Base-by-base conservation (phyloP, 1,140 invertebrate genomes). In the Philaenus spumarius region DNA sequence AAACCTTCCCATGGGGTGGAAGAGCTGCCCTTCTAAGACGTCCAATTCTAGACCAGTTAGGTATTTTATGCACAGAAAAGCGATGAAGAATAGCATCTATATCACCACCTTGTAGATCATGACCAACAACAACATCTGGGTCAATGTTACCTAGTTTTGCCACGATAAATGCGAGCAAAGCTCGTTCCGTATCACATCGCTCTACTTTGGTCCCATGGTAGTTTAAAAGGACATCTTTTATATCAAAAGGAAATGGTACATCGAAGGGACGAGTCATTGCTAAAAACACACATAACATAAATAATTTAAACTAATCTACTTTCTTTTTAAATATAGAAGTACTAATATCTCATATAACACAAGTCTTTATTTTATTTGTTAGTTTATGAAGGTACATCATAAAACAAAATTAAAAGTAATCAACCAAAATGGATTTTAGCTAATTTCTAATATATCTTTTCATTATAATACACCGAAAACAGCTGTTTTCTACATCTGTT, bases 101-200 rank as follows among this genome's bases (percentile, higher is more conserved):
- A 69, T 95, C 91, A 73, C 90, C 95, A 7, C 86, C 87, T 69
- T 85, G 82, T 20, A 93, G 77, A 73, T 97, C 95, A 71, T 97
- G 93, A 1, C 94, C 95, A 5, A 98, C 82, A 46, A 98, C 82
- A 11, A 98, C 72, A 77, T 99, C 97, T 0, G 95, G 91, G 78
- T 98, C 95, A 34, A 91, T 76, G 69, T 87, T 87, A 67, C 86
- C 82, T 59, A 98, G 84, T 69, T 90, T 88, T 0, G 85, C 83
- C 50, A 96, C 74, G 58, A 95, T 84, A 71, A 84, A 89, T 59
- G 85, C 90, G 0, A 98, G 71, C 1, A 98, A 75, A 39, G 86
- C 86, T 61, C 89, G 72, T 77, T 98, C 97, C 7, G 84, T 85
- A 51, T 95, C 88, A 64, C 87, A 86, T 73, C 83, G 86, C 56